Base-by-base conservation (phyloP, 1,140 invertebrate species). In the Chironomus striatipennis region DNA sequence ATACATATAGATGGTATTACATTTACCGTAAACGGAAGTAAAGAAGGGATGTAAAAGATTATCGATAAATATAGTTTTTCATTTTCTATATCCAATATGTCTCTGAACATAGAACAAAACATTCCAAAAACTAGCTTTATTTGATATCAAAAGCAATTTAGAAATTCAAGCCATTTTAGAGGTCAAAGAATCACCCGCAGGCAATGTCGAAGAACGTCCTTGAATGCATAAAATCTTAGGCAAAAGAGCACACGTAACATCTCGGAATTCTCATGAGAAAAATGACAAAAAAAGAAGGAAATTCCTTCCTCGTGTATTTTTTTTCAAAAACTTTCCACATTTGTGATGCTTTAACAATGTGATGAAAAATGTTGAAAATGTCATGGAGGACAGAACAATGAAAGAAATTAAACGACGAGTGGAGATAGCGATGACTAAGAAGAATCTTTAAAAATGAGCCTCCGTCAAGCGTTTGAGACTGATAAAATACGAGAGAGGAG, bases 291-390 rank as follows among this genome's bases (percentile, higher is more conserved):
- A n/a, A 57, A 57, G 12, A 57, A 57, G 8, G n/a, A 57, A 57
- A 47, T 47, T 47, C 15, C 24, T 2, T 34, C 1, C 24, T 34
- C 24, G n/a, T n/a, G n/a, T n/a, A n/a, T n/a, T n/a, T n/a, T n/a
- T n/a, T 43, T 43, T 43, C 7, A 47, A 10, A 57, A 57, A 15
- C 15, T 57, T 57, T 57, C 47, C 24, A 34, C 24, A 34, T 57
- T 57, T 15, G 12, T 57, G 47, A 12, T 57, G 47, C 47, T 57
- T 57, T 57, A 57, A 57, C 47, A 57, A 57, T 15, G 47, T 15
- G 47, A 57, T 57, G 47, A 57, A 57, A 57, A 57, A 57, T 70
- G 65, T 70, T 21, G 17, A 20, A 70, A 70, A 70, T 70, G 65
- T 70, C 17, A 70, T 70, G 7, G 20, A 70, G 65, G 65, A 15